Evolutionary conservation across 2,113 vertebrate species (phyloP).

Genomic region (Sarotherodon lohbergeri): DNA sequence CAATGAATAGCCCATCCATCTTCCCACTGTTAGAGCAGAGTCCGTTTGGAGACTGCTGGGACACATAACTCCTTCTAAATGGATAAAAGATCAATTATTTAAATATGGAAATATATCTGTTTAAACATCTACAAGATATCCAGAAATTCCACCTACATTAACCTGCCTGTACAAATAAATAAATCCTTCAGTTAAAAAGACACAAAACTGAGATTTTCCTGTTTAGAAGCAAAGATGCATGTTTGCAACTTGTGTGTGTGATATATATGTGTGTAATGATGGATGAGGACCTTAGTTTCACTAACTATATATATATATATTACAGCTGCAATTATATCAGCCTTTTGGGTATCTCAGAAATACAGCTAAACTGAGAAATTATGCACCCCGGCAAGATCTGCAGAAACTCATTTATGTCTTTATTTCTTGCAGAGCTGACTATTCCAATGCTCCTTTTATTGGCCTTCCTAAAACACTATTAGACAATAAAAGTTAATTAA

Average conservation of each 20-base stretch:
- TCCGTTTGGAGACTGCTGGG: not conserved
- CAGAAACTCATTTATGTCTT: not conserved
- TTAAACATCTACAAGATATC: not conserved
- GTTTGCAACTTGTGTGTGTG: not conserved
- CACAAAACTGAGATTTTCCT: not conserved
- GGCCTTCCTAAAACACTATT: not conserved
- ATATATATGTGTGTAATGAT: not conserved
- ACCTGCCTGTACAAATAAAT: not conserved
- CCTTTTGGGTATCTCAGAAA: not conserved
- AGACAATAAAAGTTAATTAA: not conserved
- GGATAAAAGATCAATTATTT: not conserved
- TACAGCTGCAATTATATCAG: not conserved
- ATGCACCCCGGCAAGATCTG: not conserved
- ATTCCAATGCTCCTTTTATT: not conserved
- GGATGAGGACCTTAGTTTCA: not conserved
- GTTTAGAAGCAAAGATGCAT: not conserved
- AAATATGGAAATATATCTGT: not conserved
- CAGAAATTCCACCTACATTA: not conserved
- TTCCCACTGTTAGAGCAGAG: not conserved
- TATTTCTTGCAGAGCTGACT: accelerated
- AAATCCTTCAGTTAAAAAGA: not conserved
- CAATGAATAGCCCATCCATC: not conserved
- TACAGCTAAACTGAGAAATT: not conserved
- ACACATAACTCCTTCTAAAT: not conserved
- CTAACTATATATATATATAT: not conserved